Conservation (phyloP, 2,797 vertebrate genomes). For the Miichthys miiuy region DNA sequence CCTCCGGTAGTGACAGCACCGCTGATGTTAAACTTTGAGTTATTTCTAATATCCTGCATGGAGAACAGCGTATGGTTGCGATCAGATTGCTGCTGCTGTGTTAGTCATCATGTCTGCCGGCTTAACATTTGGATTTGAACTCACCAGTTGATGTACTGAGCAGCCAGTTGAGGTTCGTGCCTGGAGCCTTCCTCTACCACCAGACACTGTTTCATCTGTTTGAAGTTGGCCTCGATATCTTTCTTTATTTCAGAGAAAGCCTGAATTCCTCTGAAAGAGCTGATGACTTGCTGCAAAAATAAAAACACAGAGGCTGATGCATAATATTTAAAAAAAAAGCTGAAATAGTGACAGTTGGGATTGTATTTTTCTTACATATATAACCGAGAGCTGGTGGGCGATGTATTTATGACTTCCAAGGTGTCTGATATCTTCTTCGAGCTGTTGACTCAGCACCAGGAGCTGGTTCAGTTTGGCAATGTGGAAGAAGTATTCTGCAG, state of each 20-base stretch:
- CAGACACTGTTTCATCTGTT: conserved; percentile 87
- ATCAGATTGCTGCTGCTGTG: not conserved
- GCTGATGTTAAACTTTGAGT: conserved; percentile 81
- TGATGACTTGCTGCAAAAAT: conserved; percentile 85
- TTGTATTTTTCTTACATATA: conserved; percentile 82
- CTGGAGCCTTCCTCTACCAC: conserved; percentile 80
- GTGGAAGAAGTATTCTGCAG: conserved; percentile 86
- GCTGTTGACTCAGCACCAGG: conserved; percentile 87
- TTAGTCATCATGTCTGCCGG: not conserved
- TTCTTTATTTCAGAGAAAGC: conserved; percentile 83
- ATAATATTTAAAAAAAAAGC: not conserved
- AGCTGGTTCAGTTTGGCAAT: conserved; percentile 88
- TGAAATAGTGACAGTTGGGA: not conserved
- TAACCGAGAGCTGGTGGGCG: conserved; percentile 89
- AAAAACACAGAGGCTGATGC: not conserved
- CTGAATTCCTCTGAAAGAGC: conserved; percentile 84
- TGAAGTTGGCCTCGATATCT: conserved; percentile 90
- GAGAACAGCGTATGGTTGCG: conserved; percentile 15
- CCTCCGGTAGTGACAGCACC: conserved; percentile 84
- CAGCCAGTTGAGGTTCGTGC: conserved; percentile 85
- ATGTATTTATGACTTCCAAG: conserved; percentile 90
- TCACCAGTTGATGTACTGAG: conserved; percentile 86
- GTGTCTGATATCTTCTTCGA: conserved; percentile 87
- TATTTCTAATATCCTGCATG: conserved; percentile 83
- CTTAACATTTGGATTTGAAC: conserved; percentile 23